Evolutionary conservation across 2,888 invertebrate genomes (phyloP), one percentile per base, ranked within the genome.

Genomic region (Cerastoderma edule): DNA sequence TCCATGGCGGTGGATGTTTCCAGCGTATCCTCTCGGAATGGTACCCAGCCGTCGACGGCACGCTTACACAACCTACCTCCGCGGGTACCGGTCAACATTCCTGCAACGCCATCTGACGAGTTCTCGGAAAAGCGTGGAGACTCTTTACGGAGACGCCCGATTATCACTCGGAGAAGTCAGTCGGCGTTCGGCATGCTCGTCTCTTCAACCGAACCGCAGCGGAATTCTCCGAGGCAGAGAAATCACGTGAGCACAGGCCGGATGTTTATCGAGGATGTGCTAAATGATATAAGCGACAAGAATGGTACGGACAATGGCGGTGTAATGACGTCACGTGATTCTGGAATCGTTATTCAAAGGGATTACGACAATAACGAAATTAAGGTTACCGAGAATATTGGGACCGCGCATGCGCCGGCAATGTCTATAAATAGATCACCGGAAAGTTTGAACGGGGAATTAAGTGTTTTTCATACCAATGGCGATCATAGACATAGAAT

Each of bases 251-350:
- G 60, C n/a, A 60, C 16, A 39, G 60, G 60, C 22, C n/a, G 60
- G 24, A 33, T 60, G 60, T 60, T 60, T 39, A 60, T 60, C 39
- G 60, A 60, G 39, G 60, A 60, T 13, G 39, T 60, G 35, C 24
- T 60, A 39, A 35, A 33, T 39, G 60, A 60, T 39, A 60, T 60
- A 60, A 35, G 60, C 24, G 19, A 60, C 5, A 35, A 8, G 10
- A 60, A 33, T 22, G 32, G 22, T 22, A 24, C 39, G 35, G 33
- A 22, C 24, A 27, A 13, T 33, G 39, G 24, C 10, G 60, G 39
- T 60, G 27, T 13, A 24, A 24, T 1, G 35, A 32, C 32, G 27
- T 24, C 60, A 60, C 22, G 39, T 8, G 33, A 24, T 39, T 13
- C 19, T 22, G 16, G 24, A 33, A 39, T 24, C 24, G 33, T 6